A percentile compares a stretch with the other conserved stretches of the same genome.
phyloP scores from a whole-genome alignment of 92 coral and sea anemone genomes.

The Diadumene lineata region DNA sequence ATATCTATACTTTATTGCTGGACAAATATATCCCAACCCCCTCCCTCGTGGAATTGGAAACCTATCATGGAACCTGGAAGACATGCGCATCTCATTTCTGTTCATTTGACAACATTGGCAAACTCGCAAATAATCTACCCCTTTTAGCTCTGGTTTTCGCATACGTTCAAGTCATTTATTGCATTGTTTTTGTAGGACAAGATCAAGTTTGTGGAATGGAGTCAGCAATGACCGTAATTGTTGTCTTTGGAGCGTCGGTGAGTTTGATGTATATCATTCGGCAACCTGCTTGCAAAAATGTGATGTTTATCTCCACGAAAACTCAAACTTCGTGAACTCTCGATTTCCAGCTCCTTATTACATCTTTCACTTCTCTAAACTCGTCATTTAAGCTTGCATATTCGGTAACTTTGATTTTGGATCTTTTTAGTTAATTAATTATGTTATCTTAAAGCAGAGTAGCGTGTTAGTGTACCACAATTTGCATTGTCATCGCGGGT shows the following conservation, averaged over 20 bases:
- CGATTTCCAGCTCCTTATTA: background rate
- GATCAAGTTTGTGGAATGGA: constrained; percentile 14
- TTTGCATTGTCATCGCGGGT: too few species aligned
- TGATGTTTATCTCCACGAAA: too few species aligned
- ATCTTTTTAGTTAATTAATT: background rate
- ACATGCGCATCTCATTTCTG: too few species aligned
- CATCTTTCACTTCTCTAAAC: background rate
- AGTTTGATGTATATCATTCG: constrained; percentile 21
- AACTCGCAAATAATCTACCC: too few species aligned
- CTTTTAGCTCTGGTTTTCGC: too few species aligned
- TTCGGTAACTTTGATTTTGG: background rate
- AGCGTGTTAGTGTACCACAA: too few species aligned
- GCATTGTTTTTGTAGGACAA: background rate
- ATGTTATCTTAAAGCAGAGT: background rate
- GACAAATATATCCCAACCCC: too few species aligned
- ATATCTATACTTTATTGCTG: too few species aligned
- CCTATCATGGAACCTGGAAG: too few species aligned
- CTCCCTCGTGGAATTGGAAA: too few species aligned
- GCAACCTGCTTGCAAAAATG: background rate
- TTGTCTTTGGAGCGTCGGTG: constrained; percentile 97
- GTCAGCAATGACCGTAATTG: constrained; percentile 47
- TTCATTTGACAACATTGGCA: too few species aligned
- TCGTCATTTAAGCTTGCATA: background rate
- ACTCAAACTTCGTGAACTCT: too few species aligned
- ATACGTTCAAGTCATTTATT: background rate